Base-by-base conservation (phyloP, 1,140 invertebrate species). In the Papilio polytes region DNA sequence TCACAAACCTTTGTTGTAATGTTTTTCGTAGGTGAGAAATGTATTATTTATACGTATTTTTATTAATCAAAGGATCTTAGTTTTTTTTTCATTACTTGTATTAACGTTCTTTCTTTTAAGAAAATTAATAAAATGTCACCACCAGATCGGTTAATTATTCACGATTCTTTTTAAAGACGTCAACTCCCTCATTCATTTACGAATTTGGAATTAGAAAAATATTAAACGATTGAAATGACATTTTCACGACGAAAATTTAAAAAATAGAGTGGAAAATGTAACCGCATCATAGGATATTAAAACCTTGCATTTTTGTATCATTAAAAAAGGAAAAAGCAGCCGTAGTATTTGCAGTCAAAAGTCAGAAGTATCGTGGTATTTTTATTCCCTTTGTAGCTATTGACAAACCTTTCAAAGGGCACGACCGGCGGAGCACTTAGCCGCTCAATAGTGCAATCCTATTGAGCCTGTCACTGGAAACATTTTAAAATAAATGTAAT, bases 301-400 rank as follows among this genome's bases (percentile, higher is more conserved):
- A 15, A 18, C 13, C 12, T 15, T 51, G 13, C n/a, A 51, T 3
- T 15, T 0, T 18, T 51, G 13, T 51, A 18, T 51, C 12, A 15
- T 51, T 56, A 26, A 22, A 2, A 63, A 15, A 15, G 26, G 4
- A 70, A 13, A 66, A 13, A 66, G 63, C 22, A 66, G 4, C 36
- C 36, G 36, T 4, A 31, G 4, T 18, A 12, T 66, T 6, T 66
- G 63, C 63, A 66, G 63, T 66, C 63, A 36, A 66, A 74, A 44
- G 41, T 9, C 72, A 44, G 7, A 44, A 74, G 44, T 74, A 20
- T 44, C 72, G 36, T 6, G 63, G 26, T 20, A 41, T 46, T 74
- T 74, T 74, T 46, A 44, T 74, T 74, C 20, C 7, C 46, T 74
- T 51, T 74, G 13, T 51, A 74, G 73, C 73, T 74, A 74, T 74